phyloP scores from a whole-genome alignment of 2,113 vertebrate species.

The Dromiciops gliroides region DNA sequence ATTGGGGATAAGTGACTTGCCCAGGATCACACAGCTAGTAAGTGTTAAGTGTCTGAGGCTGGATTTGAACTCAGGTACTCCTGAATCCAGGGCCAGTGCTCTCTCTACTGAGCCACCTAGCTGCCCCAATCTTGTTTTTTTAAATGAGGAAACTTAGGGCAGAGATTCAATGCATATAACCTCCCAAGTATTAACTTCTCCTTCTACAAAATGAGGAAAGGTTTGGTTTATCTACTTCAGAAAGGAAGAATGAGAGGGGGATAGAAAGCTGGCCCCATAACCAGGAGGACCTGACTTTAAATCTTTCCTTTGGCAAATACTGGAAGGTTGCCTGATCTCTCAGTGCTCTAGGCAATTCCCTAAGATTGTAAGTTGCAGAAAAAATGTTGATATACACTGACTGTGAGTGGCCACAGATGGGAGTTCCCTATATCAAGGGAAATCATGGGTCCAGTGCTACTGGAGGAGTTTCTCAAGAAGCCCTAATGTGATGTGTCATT shows the following conservation, averaged over 20 bases:
- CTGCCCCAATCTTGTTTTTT: no score
- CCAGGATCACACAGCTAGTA: no score
- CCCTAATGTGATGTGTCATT: no score
- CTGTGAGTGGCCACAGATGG: no score
- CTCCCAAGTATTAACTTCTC: background rate
- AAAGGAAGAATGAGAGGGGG: background rate
- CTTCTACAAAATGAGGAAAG: background rate
- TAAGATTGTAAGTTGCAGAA: background rate
- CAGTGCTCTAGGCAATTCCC: background rate
- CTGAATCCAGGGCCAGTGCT: no score
- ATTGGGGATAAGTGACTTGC: no score
- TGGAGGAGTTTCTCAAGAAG: background rate
- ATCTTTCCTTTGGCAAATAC: background rate
- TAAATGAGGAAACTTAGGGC: background rate
- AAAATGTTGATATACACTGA: background rate
- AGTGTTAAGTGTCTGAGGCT: no score
- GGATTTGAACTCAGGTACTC: no score
- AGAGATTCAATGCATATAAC: background rate
- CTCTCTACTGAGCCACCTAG: no score
- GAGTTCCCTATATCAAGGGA: background rate
- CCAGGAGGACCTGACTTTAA: background rate
- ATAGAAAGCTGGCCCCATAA: background rate
- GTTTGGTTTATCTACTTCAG: background rate
- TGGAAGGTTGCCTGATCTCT: background rate
- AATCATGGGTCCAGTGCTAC: background rate